Conservation (phyloP, 2,113 vertebrate species). For the Benitochromis conjunctus region DNA sequence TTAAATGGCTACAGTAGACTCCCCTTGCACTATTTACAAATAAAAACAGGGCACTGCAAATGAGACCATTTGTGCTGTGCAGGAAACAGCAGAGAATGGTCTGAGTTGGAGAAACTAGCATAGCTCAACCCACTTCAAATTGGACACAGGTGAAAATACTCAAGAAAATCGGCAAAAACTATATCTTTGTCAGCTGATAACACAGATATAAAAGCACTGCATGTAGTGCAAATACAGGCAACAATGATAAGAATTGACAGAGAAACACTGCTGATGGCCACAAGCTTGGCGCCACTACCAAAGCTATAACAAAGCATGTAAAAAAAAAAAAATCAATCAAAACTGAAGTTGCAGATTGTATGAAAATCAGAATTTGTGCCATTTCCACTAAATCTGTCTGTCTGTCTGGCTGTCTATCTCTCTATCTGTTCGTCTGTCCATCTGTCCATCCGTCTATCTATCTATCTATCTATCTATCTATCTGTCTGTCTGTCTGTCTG, state of each 20-base stretch:
- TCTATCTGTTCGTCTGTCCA: no score
- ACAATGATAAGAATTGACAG: background rate
- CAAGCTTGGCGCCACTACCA: background rate
- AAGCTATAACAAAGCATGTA: no score
- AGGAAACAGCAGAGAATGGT: background rate
- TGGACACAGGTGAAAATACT: background rate
- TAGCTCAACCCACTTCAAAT: background rate
- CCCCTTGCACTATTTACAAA: background rate
- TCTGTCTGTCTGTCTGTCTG: no score
- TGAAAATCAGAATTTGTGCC: no score
- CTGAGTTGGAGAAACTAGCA: background rate
- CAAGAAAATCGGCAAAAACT: background rate
- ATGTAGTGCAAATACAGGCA: background rate
- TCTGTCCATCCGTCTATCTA: no score
- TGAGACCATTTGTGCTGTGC: background rate
- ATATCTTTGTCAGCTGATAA: background rate
- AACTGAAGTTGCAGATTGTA: no score
- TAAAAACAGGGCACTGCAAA: background rate
- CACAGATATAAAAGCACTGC: background rate
- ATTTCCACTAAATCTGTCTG: background rate
- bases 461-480: no score
- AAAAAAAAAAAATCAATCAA: no score
- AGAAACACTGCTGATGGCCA: background rate
- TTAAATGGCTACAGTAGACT: background rate
- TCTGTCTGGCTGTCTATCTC: background rate